Conservation (phyloP, 2,888 invertebrate genomes). For the Eristalis tenax region DNA sequence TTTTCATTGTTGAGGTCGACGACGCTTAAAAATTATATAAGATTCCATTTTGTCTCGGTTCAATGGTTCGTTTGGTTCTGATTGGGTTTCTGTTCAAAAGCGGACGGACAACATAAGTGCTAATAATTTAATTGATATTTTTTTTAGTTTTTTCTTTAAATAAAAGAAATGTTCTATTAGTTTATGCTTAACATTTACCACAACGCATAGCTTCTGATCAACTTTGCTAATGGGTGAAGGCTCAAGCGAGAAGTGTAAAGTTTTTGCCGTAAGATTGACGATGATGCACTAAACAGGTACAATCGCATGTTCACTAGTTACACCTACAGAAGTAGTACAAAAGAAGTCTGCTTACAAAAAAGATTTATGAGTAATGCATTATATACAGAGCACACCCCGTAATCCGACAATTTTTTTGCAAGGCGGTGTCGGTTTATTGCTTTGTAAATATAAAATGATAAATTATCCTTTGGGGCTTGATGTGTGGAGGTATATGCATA, state of each 20-base stretch:
- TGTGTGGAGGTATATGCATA: too few species aligned
- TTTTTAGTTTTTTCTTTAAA: slow-evolving; percentile 47
- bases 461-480: too few species aligned
- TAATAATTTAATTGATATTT: slow-evolving; percentile 65
- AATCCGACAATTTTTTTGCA: too few species aligned
- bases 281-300: too few species aligned
- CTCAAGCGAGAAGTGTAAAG: background rate
- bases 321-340: too few species aligned
- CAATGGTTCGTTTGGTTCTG: slow-evolving; percentile 22
- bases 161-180: slow-evolving; percentile 52
- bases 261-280: too few species aligned
- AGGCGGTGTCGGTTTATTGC: too few species aligned
- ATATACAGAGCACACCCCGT: too few species aligned
- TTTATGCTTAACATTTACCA: slow-evolving; percentile 35
- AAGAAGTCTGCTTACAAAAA: too few species aligned
- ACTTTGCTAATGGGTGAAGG: background rate
- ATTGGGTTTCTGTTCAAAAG: slow-evolving; percentile 16
- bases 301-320: too few species aligned
- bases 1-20: slow-evolving; percentile 23
- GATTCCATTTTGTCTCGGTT: slow-evolving; percentile 19
- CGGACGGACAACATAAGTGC: slow-evolving; percentile 73
- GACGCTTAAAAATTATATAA: slow-evolving; percentile 53
- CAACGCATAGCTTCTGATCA: slow-evolving; percentile 27
- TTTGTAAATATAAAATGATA: too few species aligned
- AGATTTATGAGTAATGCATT: too few species aligned